Base-by-base conservation (phyloP, 2,113 vertebrate species). In the Cygnus buccinator region DNA sequence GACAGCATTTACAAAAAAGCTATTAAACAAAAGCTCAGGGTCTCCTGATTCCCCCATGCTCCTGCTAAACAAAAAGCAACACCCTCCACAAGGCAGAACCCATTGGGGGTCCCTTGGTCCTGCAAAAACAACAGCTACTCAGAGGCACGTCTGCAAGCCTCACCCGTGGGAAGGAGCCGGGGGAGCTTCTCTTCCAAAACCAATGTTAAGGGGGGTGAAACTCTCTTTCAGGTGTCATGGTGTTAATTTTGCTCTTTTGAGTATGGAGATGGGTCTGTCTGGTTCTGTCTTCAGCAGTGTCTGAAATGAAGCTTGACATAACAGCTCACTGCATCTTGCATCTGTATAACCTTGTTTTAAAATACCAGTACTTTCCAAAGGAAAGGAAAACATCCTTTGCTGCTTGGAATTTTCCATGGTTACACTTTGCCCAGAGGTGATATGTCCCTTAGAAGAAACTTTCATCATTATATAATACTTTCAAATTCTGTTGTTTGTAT, bases 361-460 rank as follows among this genome's bases (percentile, higher is more conserved):
- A 94, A 78, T 0, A 1, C 35, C 14, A 77, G 48, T 84, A 79
- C 94, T 94, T 92, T 91, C 80, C 18, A 1, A 89, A 92, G 75
- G 80, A 79, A 95, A 94, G 66, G 33, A 90, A 92, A 92, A 90
- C 71, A 90, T 87, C 59, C 84, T 82, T n/a, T 37, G n/a, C 44
- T 87, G 39, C 46, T 73, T 82, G 94, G 94, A 96, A 93, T 94
- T 95, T 96, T 96, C 96, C 96, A 89, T 33, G 28, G 48, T 73
- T 94, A 68, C 44, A 20, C 16, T 89, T 84, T 70, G 65, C 90
- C 61, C 50, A 80, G 84, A 84, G 84, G 74, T 84, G 48, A 93
- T 41, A 87, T 65, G 54, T 84, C 28, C 85, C 72, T 70, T 19
- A 0, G 8, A 81, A 70, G 58, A 93, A 95, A 46, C 31, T 84